These are phyloP conservation scores for Tuta absoluta DNA, from an alignment of 2,888 invertebrate species.

Conservation along the genomic window DNA sequence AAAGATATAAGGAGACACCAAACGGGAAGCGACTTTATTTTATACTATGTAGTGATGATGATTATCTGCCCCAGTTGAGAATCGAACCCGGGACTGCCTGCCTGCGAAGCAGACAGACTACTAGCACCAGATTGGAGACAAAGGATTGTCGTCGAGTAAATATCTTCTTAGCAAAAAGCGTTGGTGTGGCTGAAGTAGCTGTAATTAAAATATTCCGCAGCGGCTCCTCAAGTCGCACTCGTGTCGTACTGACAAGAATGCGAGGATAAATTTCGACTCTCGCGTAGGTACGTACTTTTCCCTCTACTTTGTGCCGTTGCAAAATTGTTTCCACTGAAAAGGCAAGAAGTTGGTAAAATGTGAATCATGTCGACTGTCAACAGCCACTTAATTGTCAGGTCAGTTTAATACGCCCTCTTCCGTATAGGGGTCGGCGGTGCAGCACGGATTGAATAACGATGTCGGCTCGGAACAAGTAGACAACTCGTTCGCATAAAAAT, in stretches of 20 bases:
- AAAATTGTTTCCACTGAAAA: constrained; percentile 43
- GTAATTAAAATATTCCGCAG: constrained; percentile 22
- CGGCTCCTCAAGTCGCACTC: constrained; percentile 21
- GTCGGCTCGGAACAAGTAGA: constrained; percentile 10
- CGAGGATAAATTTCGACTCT: constrained; percentile 41
- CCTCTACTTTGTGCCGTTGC: constrained; percentile 32
- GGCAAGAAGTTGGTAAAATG: constrained; percentile 52
- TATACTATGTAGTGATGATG: no score
- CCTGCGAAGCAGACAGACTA: no score
- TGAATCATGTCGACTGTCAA: constrained; percentile 57
- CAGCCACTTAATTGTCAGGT: constrained; percentile 58
- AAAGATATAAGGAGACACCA: no score
- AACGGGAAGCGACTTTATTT: no score
- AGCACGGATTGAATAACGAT: constrained; percentile 23
- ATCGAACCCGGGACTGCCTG: no score
- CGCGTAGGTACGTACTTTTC: constrained; percentile 36
- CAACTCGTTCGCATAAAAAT: constrained; percentile 8
- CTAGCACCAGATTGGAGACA: background rate
- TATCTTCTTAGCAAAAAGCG: constrained; percentile 6
- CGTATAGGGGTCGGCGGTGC: constrained; percentile 24
- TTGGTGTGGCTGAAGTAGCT: constrained; percentile 3
- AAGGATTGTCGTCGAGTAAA: constrained; percentile 4
- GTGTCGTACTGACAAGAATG: constrained; percentile 32
- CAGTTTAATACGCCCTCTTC: constrained; percentile 43
- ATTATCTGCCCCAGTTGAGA: no score